These are phyloP conservation scores for Trissonchulus latispiculum DNA, from an alignment of 2,888 invertebrate genomes.

Conservation along the genomic window DNA sequence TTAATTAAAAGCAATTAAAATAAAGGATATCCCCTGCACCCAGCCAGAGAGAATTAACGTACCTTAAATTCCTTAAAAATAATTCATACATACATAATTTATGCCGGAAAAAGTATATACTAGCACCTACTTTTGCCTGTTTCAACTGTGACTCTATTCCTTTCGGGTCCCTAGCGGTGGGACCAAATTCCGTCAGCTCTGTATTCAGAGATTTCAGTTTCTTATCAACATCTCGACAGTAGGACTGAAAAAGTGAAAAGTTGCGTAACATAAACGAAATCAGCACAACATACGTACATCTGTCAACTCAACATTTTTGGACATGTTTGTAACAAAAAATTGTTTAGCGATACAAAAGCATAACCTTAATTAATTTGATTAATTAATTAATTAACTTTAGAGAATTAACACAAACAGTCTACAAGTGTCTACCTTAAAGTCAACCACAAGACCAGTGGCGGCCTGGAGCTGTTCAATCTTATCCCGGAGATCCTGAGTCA, in stretches of 20 bases:
- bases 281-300: background rate
- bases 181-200: slow-evolving; percentile 70
- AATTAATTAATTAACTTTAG: too few relatives aligned
- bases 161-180: slow-evolving; percentile 76
- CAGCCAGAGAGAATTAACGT: too few relatives aligned
- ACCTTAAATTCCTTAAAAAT: too few relatives aligned
- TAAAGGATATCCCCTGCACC: too few relatives aligned
- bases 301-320: too few relatives aligned
- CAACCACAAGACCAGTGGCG: background rate
- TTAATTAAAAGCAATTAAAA: too few relatives aligned
- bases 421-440: slow-evolving; percentile 8
- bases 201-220: slow-evolving; percentile 69
- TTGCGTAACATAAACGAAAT: background rate
- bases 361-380: too few relatives aligned
- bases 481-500: background rate
- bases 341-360: too few relatives aligned
- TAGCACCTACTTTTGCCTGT: slow-evolving; percentile 54
- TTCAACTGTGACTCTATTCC: slow-evolving; percentile 70
- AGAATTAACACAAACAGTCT: too few relatives aligned
- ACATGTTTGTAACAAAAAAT: too few relatives aligned
- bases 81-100: too few relatives aligned
- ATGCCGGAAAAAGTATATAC: too few relatives aligned
- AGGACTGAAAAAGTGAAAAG: background rate
- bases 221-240: slow-evolving; percentile 51
- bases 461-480: slow-evolving; percentile 14